Conservation (phyloP, 2,797 vertebrate species). For the Calcarius lapponicus region DNA sequence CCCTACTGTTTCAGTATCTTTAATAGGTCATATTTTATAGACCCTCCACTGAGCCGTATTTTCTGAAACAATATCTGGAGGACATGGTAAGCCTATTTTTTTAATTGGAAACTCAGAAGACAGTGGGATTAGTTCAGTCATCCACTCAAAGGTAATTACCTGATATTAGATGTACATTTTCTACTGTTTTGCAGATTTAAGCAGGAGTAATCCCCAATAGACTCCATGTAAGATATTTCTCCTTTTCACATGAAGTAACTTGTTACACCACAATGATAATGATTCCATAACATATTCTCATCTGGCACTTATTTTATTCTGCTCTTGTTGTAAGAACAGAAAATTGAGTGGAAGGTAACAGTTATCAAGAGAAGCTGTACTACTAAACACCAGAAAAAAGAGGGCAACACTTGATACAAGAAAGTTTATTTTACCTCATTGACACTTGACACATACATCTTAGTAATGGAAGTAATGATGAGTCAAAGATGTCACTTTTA, state of each 20-base stretch:
- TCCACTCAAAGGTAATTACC: constrained; percentile 44
- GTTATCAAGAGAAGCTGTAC: not conserved
- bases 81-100: constrained; percentile 22
- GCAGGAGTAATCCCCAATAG: not conserved
- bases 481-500: not conserved
- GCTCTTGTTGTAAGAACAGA: not conserved
- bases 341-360: not conserved
- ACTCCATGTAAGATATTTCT: not conserved
- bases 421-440: not conserved
- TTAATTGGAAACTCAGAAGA: constrained; percentile 51
- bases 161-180: constrained; percentile 39
- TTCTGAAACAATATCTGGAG: constrained; percentile 43
- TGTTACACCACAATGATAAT: not conserved
- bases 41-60: not conserved
- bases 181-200: not conserved
- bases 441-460: not conserved
- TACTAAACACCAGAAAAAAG: not conserved
- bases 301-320: not conserved
- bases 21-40: constrained; percentile 38
- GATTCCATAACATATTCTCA: not conserved
- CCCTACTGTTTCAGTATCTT: not conserved
- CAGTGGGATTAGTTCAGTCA: constrained; percentile 41
- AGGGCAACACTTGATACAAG: not conserved
- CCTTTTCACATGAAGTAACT: not conserved
- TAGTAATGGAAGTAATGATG: not conserved